Conservation (phyloP, 2,888 invertebrate species). For the Cheilosia urbana region DNA sequence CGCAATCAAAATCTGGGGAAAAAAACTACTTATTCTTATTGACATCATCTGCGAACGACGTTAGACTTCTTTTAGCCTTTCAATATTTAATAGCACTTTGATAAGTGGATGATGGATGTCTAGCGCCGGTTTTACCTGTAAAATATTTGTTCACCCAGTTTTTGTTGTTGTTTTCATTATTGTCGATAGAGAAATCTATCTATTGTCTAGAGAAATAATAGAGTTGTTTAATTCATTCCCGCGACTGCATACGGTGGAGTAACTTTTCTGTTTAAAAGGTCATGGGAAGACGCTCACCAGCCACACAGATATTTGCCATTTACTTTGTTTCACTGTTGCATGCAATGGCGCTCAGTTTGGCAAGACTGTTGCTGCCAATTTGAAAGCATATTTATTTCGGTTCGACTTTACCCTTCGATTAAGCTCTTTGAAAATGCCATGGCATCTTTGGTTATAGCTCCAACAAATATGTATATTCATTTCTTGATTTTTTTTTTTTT, state of each 20-base stretch:
- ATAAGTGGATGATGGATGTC: conserved; percentile 51
- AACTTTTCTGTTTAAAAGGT: conserved; percentile 44
- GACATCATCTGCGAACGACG: conserved; percentile 16
- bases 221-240: background rate
- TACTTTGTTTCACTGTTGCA: conserved; percentile 40
- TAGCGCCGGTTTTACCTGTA: conserved; percentile 42
- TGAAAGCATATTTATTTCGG: background rate
- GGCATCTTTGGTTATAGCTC: background rate
- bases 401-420: background rate
- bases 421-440: conserved; percentile 13
- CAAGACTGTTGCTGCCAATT: conserved; percentile 1
- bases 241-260: conserved; percentile 30
- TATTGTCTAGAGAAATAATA: conserved; percentile 24
- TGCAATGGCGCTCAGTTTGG: conserved; percentile 19
- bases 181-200: conserved; percentile 20
- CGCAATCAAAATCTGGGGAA: conserved; percentile 22
- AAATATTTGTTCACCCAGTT: conserved; percentile 2
- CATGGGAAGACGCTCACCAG: conserved; percentile 57
- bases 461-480: background rate
- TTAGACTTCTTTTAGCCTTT: background rate
- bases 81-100: conserved; percentile 19
- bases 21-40: conserved; percentile 4
- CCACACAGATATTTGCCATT: conserved; percentile 63
- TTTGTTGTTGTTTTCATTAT: conserved; percentile 31
- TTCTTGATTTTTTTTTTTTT: too few species aligned